Conservation (phyloP, 2,113 vertebrate genomes). For the Dolichotis patagonum region DNA sequence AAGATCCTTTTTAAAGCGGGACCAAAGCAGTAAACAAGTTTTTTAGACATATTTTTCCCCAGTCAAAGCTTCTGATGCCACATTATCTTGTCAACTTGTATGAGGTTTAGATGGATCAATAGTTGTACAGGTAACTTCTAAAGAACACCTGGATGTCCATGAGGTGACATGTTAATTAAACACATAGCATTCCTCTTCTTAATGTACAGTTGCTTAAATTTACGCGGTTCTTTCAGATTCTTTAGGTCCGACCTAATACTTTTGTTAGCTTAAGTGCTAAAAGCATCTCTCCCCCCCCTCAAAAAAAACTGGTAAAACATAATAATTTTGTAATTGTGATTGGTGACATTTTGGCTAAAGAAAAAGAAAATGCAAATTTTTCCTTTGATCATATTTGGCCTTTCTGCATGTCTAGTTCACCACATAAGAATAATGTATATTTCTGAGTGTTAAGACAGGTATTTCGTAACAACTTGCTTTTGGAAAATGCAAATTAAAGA, state of each 20-base stretch:
- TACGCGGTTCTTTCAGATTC: background rate
- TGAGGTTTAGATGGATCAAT: constrained; percentile 71
- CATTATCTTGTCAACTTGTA: constrained; percentile 75
- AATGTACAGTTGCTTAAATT: constrained; percentile 53
- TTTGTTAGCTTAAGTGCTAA: constrained; percentile 51
- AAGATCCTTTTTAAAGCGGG: background rate
- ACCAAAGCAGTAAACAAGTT: constrained; percentile 57
- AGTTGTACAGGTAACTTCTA: constrained; percentile 71
- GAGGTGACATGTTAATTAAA: constrained; percentile 77
- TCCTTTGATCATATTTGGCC: constrained; percentile 45
- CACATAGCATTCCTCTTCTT: constrained; percentile 67
- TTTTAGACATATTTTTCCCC: constrained; percentile 61
- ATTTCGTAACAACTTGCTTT: background rate
- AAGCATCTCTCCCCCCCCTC: background rate
- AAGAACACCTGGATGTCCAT: constrained; percentile 73
- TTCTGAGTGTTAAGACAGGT: constrained; percentile 4
- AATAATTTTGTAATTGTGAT: constrained; percentile 35
- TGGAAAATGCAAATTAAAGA: background rate
- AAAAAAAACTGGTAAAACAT: constrained; percentile 56
- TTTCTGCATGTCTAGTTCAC: background rate
- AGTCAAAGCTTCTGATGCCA: constrained; percentile 65
- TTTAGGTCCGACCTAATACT: constrained; percentile 54
- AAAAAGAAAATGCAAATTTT: constrained; percentile 31
- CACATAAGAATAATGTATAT: background rate
- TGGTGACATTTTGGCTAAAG: constrained; percentile 51